Percentiles rank a stretch among this genome's conserved stretches.
Evolutionary conservation across 2,113 vertebrate species (phyloP).

Genomic region (Gallinago jamesoni): DNA sequence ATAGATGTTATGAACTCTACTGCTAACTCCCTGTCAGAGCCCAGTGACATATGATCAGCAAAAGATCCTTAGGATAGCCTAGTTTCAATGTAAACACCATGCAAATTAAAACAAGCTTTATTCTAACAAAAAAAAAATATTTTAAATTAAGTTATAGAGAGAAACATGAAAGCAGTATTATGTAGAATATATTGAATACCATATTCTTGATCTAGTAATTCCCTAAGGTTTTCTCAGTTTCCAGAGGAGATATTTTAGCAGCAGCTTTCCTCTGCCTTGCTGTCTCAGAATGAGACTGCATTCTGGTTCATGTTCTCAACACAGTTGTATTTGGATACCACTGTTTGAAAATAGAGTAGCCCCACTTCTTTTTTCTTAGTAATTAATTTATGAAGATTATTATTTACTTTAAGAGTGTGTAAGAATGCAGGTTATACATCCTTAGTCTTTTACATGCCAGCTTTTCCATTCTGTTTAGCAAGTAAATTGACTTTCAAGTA

Average conservation of each 20-base stretch:
- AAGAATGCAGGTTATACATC: background rate
- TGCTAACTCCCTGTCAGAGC: background rate
- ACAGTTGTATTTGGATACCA: background rate
- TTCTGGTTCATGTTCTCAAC: background rate
- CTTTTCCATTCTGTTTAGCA: background rate
- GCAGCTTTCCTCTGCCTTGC: background rate
- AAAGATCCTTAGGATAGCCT: background rate
- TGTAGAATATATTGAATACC: background rate
- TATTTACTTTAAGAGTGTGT: background rate
- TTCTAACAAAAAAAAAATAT: background rate
- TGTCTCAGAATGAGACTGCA: background rate
- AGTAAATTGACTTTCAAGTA: background rate
- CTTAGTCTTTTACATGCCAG: background rate
- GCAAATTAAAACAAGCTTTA: background rate
- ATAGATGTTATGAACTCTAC: background rate
- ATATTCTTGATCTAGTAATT: background rate
- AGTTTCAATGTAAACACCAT: background rate
- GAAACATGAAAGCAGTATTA: background rate
- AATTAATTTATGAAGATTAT: background rate
- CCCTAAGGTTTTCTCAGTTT: background rate
- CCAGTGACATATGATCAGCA: background rate
- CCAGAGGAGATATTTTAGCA: background rate
- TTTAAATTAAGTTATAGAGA: background rate
- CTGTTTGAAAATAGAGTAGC: background rate
- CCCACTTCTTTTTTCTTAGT: background rate